Evolutionary conservation across 2,888 invertebrate species (phyloP).

Genomic region (Punctoribates punctum): DNA sequence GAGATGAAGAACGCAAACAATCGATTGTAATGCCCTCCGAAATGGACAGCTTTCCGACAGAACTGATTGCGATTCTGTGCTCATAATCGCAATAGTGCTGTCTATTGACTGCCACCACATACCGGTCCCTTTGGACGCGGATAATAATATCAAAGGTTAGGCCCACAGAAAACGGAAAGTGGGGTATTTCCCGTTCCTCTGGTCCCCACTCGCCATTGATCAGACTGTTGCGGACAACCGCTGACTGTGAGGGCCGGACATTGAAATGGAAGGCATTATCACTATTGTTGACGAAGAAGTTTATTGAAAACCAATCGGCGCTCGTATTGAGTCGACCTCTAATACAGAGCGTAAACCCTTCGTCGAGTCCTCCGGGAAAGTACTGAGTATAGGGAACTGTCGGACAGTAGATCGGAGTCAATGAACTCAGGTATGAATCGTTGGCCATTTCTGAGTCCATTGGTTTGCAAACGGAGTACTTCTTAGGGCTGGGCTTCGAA

Average conservation of each 20-base stretch:
- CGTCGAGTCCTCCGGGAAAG: neutral
- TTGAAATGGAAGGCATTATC: constrained; percentile 78
- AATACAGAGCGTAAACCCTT: constrained; percentile 20
- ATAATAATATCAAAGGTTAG: constrained; percentile 60
- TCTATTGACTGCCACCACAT: constrained; percentile 64
- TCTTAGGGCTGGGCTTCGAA: too few relatives aligned
- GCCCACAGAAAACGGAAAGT: constrained; percentile 61
- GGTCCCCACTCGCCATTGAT: constrained; percentile 67
- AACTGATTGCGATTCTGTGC: constrained; percentile 60
- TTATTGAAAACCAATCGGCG: neutral
- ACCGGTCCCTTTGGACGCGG: constrained; percentile 59
- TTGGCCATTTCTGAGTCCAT: too few relatives aligned
- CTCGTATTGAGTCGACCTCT: neutral
- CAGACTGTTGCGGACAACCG: constrained; percentile 71
- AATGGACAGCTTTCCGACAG: constrained; percentile 65
- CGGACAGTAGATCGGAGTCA: too few relatives aligned
- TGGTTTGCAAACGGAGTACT: too few relatives aligned
- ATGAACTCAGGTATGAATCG: too few relatives aligned
- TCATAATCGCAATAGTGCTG: constrained; percentile 65
- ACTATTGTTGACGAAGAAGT: neutral
- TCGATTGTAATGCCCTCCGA: constrained; percentile 67
- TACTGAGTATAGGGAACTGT: neutral
- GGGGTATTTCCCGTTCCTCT: constrained; percentile 60
- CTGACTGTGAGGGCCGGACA: constrained; percentile 70
- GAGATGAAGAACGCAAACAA: too few relatives aligned